Percentiles rank a stretch among this genome's conserved stretches.
Evolutionary conservation across 2,113 vertebrate species (phyloP).

Genomic region (Tautogolabrus adspersus): DNA sequence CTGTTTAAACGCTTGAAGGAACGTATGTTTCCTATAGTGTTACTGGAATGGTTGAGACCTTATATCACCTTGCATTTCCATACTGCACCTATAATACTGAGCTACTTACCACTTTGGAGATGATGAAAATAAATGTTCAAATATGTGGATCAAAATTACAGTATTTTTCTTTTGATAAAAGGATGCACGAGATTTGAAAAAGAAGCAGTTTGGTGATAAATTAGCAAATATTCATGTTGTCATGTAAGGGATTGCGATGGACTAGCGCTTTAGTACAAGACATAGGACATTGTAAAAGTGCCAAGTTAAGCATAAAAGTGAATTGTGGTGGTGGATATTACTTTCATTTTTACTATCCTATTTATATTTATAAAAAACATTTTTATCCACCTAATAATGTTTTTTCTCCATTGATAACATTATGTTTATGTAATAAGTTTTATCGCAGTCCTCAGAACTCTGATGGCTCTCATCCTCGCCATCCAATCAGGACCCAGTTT

Average conservation of each 20-base stretch:
- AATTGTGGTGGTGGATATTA: background rate
- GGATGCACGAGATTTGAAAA: background rate
- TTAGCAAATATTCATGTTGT: background rate
- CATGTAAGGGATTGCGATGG: background rate
- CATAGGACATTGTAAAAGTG: background rate
- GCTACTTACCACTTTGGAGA: background rate
- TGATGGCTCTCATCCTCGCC: conserved; percentile 10
- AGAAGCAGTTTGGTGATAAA: background rate
- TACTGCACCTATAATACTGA: background rate
- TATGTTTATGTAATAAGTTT: background rate
- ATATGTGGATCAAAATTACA: background rate
- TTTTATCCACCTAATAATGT: background rate
- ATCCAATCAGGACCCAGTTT: conserved; percentile 20
- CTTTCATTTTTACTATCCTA: too few species aligned
- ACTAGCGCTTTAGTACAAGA: background rate
- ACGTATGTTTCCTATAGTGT: conserved; percentile 37
- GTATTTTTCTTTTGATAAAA: background rate
- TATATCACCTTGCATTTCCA: background rate
- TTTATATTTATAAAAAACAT: too few species aligned
- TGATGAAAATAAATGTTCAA: background rate
- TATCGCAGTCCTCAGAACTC: conserved; percentile 4
- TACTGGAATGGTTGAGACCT: background rate
- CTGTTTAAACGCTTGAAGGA: conserved; percentile 48
- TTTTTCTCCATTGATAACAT: background rate
- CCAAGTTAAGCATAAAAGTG: background rate